Conservation (phyloP, 2,797 vertebrate species). For the Melanotaenia pygmaea region DNA sequence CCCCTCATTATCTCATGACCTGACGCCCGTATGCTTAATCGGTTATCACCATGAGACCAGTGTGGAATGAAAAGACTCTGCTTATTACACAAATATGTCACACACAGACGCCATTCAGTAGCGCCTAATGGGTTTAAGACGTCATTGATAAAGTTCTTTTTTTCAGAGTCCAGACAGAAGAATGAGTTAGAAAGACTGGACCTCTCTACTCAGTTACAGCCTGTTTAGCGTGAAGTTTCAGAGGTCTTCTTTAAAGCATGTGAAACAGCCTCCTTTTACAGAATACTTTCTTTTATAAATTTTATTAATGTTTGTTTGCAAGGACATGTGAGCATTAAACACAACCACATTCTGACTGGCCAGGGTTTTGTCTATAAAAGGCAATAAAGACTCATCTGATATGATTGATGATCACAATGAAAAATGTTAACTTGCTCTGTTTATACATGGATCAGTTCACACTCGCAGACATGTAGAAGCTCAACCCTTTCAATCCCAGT, state of each 20-base stretch:
- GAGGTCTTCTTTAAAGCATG: neutral
- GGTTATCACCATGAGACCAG: constrained; percentile 11
- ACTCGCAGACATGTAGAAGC: too few relatives aligned
- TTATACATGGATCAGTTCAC: too few relatives aligned
- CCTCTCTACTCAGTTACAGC: neutral
- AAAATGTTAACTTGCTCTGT: too few relatives aligned
- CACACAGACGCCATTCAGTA: constrained; percentile 37
- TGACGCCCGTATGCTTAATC: neutral
- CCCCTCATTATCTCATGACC: constrained; percentile 27
- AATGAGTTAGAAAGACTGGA: neutral
- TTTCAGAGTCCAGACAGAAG: constrained; percentile 10
- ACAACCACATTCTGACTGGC: neutral
- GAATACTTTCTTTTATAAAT: neutral
- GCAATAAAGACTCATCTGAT: too few relatives aligned
- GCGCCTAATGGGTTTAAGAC: constrained; percentile 14
- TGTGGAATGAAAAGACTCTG: constrained; percentile 5
- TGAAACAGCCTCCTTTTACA: neutral
- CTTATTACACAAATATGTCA: neutral
- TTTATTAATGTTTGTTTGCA: too few relatives aligned
- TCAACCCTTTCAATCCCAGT: too few relatives aligned
- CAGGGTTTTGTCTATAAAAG: too few relatives aligned
- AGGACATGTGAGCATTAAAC: neutral
- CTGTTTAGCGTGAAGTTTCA: neutral
- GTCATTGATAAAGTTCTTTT: neutral
- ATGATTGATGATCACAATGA: too few relatives aligned